Evolutionary conservation across 23 tunicate genomes (phyloP).

Genomic region (Aplidium turbinatum): DNA sequence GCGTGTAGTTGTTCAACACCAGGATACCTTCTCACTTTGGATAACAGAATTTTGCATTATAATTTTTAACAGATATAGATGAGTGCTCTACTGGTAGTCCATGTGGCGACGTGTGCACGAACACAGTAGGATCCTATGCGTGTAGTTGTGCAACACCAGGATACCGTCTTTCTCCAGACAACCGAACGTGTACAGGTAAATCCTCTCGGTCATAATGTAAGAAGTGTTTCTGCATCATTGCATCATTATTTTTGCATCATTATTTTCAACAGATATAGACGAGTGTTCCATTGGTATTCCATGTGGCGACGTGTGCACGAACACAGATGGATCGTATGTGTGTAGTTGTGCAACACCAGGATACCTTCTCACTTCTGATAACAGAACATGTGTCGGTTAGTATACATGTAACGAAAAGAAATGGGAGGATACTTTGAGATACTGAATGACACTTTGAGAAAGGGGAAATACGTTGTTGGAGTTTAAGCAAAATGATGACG

Average conservation of each 20-base stretch:
- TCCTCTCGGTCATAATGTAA: too few species aligned
- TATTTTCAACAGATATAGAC: slow-evolving; percentile 75
- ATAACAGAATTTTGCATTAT: too few species aligned
- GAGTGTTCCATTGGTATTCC: slow-evolving; percentile 46
- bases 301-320: slow-evolving; percentile 62
- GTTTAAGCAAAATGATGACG: too few species aligned
- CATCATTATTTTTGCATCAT: too few species aligned
- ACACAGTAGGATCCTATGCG: slow-evolving; percentile 68
- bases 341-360: slow-evolving; percentile 69
- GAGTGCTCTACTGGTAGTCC: slow-evolving; percentile 46
- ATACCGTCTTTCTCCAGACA: slow-evolving; percentile 58
- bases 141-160: slow-evolving; percentile 69
- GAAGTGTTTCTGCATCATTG: too few species aligned
- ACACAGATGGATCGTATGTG: slow-evolving; percentile 69
- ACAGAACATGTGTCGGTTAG: too few species aligned
- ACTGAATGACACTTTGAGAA: too few species aligned
- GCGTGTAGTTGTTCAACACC: slow-evolving; percentile 53
- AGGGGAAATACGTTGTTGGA: too few species aligned
- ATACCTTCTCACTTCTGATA: slow-evolving; percentile 55
- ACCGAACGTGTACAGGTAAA: slow-evolving; percentile 73
- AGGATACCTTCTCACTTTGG: slow-evolving; percentile 51
- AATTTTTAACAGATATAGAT: too few species aligned
- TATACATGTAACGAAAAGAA: too few species aligned
- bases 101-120: slow-evolving; percentile 62
- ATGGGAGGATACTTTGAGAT: too few species aligned